Percentiles rank a stretch among this genome's conserved stretches.
Conservation (phyloP, 2,113 vertebrate genomes). For the Poecile atricapillus region DNA sequence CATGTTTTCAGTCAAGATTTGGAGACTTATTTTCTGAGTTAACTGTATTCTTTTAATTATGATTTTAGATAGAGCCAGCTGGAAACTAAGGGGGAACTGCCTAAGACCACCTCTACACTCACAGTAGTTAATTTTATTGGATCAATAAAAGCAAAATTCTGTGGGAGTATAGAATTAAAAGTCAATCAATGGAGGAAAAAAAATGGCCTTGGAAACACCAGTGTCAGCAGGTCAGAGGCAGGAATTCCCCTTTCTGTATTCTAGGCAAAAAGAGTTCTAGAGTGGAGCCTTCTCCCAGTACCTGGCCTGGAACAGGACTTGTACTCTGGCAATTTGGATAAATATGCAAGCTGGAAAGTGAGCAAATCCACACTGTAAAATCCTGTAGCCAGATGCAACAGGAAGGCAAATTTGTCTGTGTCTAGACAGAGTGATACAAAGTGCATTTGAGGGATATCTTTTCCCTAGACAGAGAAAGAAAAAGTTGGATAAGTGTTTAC, state of each 20-base stretch:
- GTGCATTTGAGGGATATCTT: not conserved
- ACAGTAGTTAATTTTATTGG: not conserved
- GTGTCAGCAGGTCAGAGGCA: not conserved
- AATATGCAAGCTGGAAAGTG: not conserved
- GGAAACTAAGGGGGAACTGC: not conserved
- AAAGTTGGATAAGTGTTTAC: not conserved
- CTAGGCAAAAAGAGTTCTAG: not conserved
- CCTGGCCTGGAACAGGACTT: not conserved
- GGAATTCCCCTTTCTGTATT: not conserved
- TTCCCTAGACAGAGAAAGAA: not conserved
- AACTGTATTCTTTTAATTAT: not conserved
- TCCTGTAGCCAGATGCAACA: not conserved
- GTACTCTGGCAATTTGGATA: not conserved
- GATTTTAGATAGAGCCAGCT: not conserved
- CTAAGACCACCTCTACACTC: not conserved
- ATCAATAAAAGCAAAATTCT: not conserved
- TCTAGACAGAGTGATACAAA: not conserved
- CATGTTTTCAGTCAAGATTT: conserved; percentile 5
- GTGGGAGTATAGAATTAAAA: not conserved
- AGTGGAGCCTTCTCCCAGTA: not conserved
- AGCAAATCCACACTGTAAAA: not conserved
- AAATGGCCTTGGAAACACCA: not conserved
- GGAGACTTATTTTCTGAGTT: not conserved
- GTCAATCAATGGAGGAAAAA: not conserved
- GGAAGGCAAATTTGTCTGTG: conserved; percentile 4